Base-by-base conservation (phyloP, 1,140 invertebrate species). In the Nephotettix cincticeps region DNA sequence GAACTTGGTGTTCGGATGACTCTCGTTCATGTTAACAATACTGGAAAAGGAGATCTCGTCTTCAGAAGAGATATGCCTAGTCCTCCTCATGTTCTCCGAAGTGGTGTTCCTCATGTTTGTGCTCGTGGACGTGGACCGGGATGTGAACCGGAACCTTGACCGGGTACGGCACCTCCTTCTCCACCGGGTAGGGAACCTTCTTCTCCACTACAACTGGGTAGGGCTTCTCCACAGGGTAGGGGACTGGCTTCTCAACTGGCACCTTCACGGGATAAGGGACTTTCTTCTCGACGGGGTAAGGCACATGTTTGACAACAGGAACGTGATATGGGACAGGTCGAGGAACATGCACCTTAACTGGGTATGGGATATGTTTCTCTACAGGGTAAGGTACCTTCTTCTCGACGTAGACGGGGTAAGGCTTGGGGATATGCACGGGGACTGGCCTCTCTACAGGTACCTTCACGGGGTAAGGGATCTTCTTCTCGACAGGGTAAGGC, bases 371-470 rank as follows among this genome's bases (percentile, higher is more conserved):
- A n/a, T 51, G 47, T 51, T 51, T 51, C 77, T 90, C 89, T 6
- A 89, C 86, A 45, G 85, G 84, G 79, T 86, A 86, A 74, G 85
- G 86, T 69, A 88, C 81, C 75, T 85, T 84, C 78, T 89, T 88
- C 74, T 90, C 87, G 0, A 89, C 86, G 0, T 86, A 80, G 1
- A 89, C 87, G 14, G 86, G 73, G 80, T 87, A 87, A 74, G 90
- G 89, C 68, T 91, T 84, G 13, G 81, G 82, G 66, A 78, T 73
- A n/a, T 78, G 75, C 28, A 88, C 84, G 2, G 81, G 81, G 29
- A 87, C 85, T 30, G 85, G 66, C 21, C 66, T 28, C 11, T 68
- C 66, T 17, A 68, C 66, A 14, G 43, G 66, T 6, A 68, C 66
- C 45, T 68, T 68, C 25, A 68, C 66, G 29, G 66, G 66, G 28